These are phyloP conservation scores for Pinna nobilis DNA, from an alignment of 1,140 invertebrate species.

Conservation along the genomic window DNA sequence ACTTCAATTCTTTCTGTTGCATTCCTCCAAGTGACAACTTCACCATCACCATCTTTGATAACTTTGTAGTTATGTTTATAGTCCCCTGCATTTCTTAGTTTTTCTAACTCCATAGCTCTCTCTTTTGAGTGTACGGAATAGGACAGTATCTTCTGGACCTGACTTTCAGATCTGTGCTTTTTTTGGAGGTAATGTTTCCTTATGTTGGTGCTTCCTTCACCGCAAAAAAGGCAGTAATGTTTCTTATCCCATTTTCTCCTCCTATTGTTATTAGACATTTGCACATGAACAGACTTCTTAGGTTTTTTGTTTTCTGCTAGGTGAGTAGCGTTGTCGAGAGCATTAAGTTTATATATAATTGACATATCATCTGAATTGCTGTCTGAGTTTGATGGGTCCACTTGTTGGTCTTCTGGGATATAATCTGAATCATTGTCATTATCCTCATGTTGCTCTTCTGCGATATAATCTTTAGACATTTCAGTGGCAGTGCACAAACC, in stretches of 20 bases:
- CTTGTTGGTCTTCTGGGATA: not conserved
- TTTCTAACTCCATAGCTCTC: constrained; percentile 17
- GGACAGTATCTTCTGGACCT: constrained; percentile 19
- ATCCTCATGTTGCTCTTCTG: too few relatives aligned
- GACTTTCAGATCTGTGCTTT: constrained; percentile 26
- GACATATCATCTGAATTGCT: too few relatives aligned
- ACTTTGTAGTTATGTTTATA: constrained; percentile 40
- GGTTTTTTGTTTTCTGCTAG: not conserved
- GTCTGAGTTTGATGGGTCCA: too few relatives aligned
- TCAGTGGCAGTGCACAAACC: too few relatives aligned
- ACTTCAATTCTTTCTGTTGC: not conserved
- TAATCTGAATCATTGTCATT: constrained; percentile 5
- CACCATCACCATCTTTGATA: constrained; percentile 33
- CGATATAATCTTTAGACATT: too few relatives aligned
- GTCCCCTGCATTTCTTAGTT: constrained; percentile 41
- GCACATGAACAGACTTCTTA: not conserved
- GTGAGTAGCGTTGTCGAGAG: not conserved
- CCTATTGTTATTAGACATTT: constrained; percentile 8
- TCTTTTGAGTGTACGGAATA: constrained; percentile 20
- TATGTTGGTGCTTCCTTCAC: constrained; percentile 35
- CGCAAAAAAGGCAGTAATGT: constrained; percentile 41
- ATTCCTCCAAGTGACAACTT: constrained; percentile 21
- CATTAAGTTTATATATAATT: not conserved
- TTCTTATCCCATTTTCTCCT: constrained; percentile 41
- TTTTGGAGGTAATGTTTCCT: constrained; percentile 29